Percentiles rank a stretch among this genome's conserved stretches.
phyloP scores from a whole-genome alignment of 64 coral and sea anemone genomes.

The Pocillopora verrucosa region DNA sequence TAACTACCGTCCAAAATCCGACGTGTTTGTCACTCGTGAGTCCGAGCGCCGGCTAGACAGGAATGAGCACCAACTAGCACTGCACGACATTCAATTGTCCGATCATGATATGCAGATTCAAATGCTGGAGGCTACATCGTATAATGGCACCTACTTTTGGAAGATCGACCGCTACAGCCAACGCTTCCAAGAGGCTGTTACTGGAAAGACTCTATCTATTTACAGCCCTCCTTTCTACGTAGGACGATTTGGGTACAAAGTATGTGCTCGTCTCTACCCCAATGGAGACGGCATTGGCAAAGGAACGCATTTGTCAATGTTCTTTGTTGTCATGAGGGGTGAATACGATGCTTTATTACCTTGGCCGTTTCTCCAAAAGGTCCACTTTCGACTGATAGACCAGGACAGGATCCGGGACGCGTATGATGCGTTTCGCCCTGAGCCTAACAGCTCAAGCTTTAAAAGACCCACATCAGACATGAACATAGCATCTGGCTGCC shows the following conservation, averaged over 20 bases:
- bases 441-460: constrained; percentile 33
- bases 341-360: constrained; percentile 30
- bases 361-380: constrained; percentile 32
- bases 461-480: constrained; percentile 13
- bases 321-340: constrained; percentile 31
- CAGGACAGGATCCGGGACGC: constrained; percentile 3
- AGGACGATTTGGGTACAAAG: constrained; percentile 35
- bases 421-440: constrained; percentile 19
- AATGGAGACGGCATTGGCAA: constrained; percentile 49
- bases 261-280: constrained; percentile 39
- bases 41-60: constrained; percentile 45
- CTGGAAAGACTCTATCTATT: constrained; percentile 12
- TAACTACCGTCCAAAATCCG: background rate
- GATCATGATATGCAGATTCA: constrained; percentile 5
- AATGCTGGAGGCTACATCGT: background rate
- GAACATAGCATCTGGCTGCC: background rate
- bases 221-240: constrained; percentile 47
- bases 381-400: constrained; percentile 1
- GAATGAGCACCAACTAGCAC: constrained; percentile 58
- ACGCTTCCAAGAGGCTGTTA: background rate
- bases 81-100: constrained; percentile 66
- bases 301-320: constrained; percentile 27
- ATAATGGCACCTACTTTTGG: background rate
- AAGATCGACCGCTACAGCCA: background rate
- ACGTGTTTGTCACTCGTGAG: background rate